Conservation (phyloP, 1,140 invertebrate species). For the Colletes latitarsis region DNA sequence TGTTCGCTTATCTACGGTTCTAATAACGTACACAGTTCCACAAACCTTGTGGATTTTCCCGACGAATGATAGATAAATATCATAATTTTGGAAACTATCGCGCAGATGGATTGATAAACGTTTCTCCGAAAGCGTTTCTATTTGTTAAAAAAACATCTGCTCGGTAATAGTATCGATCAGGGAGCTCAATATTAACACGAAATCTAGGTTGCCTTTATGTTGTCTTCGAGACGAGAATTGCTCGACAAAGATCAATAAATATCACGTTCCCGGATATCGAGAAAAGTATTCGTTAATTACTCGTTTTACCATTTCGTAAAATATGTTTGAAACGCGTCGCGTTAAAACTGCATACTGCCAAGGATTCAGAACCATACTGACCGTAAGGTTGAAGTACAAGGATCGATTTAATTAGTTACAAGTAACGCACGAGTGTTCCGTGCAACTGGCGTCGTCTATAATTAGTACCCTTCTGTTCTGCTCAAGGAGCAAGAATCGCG, state of each 20-base stretch:
- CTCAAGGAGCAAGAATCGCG: background rate
- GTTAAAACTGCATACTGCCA: background rate
- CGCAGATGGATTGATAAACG: no score
- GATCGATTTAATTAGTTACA: conserved; percentile 72
- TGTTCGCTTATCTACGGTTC: background rate
- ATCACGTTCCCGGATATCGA: no score
- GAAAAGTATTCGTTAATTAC: background rate
- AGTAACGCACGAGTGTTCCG: conserved; percentile 2
- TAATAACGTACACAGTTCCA: background rate
- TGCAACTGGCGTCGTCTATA: background rate
- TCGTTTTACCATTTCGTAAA: background rate
- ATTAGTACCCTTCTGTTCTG: background rate
- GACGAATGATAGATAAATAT: no score
- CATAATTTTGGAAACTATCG: background rate
- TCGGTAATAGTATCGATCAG: no score
- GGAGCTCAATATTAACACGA: no score
- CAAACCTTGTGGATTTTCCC: background rate
- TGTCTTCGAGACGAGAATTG: no score
- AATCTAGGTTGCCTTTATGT: no score
- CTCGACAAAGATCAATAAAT: no score
- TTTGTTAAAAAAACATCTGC: no score
- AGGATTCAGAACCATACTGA: conserved; percentile 56
- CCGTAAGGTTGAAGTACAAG: conserved; percentile 75
- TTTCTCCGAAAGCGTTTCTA: no score
- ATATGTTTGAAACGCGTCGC: background rate